Evolutionary conservation across 1,140 invertebrate genomes (phyloP), one percentile per base, ranked within the genome.

Genomic region (Micrasema longulum): DNA sequence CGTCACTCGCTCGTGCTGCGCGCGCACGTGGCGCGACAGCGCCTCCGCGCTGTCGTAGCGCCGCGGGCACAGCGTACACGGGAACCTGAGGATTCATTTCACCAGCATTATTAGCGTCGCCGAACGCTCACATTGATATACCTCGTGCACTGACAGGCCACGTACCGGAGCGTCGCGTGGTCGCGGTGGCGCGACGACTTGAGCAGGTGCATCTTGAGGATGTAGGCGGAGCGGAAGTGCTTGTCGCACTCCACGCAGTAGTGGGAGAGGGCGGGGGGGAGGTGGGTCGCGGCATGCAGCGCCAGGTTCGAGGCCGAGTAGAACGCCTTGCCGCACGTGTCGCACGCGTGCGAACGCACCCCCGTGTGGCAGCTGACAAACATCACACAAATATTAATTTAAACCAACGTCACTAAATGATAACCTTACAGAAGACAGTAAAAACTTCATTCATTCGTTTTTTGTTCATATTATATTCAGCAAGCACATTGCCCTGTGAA

Each of bases 21-120:
- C 72, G 31, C 82, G 81, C 31, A 75, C 78, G 57, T 85, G 83
- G 2, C 75, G 60, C 10, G 78, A 78, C 9, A 85, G 26, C n/a
- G 80, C 78, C 1, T 78, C 71, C 2, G 76, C 75, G 0, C 79
- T 76, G 0, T 77, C 74, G 63, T 83, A 85, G n/a, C 79, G 73
- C 23, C 80, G 81, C 5, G 79, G 77, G 50, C 83, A 85, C 5
- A 80, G 78, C 1, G 66, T 14, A 26, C 83, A 85, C 0, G 76
- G 16, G 0, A 79, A 76, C 4, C 82, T 84, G 71, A 5, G 78
- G 78, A 22, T 26, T n/a, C 10, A 5, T 5, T 9, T 16, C 12
- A 18, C n/a, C n/a, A n/a, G n/a, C n/a, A n/a, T n/a, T n/a, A n/a
- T n/a, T n/a, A n/a, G n/a, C n/a, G n/a, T n/a, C n/a, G 12, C 12